phyloP scores from a whole-genome alignment of 1,140 invertebrate species.

The Lordiphosa clarofinis region DNA sequence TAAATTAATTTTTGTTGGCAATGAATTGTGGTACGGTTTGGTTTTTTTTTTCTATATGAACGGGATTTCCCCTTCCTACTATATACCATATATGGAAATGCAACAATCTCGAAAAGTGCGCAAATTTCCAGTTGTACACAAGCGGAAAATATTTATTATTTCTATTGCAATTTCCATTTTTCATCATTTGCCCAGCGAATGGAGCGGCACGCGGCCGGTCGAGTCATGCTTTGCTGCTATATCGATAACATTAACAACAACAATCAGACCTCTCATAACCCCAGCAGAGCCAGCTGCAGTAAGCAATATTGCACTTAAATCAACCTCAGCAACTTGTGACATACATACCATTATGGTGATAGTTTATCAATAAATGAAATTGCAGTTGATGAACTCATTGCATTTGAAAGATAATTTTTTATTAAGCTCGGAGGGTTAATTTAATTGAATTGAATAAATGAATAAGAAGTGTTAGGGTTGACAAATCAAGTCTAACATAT shows the following conservation, averaged over 20 bases:
- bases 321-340: no score
- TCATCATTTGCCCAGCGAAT: slow-evolving; percentile 12
- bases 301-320: no score
- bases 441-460: no score
- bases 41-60: slow-evolving; percentile 1
- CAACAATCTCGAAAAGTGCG: slow-evolving; percentile 2
- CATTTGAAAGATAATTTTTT: no score
- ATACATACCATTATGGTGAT: no score
- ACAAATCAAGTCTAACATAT: no score
- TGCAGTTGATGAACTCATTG: no score
- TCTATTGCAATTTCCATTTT: slow-evolving; percentile 30
- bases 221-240: slow-evolving; percentile 18
- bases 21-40: not conserved
- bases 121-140: slow-evolving; percentile 2
- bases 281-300: no score
- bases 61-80: slow-evolving; percentile 2
- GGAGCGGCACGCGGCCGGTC: not conserved
- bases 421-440: no score
- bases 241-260: slow-evolving; percentile 18
- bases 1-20: slow-evolving; percentile 4
- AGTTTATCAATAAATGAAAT: no score
- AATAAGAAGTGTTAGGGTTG: no score
- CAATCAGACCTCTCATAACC: not conserved
- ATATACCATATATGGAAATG: not conserved
- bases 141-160: slow-evolving; percentile 2